phyloP scores from a whole-genome alignment of 2,113 vertebrate genomes.

The Thinocorus orbignyianus region DNA sequence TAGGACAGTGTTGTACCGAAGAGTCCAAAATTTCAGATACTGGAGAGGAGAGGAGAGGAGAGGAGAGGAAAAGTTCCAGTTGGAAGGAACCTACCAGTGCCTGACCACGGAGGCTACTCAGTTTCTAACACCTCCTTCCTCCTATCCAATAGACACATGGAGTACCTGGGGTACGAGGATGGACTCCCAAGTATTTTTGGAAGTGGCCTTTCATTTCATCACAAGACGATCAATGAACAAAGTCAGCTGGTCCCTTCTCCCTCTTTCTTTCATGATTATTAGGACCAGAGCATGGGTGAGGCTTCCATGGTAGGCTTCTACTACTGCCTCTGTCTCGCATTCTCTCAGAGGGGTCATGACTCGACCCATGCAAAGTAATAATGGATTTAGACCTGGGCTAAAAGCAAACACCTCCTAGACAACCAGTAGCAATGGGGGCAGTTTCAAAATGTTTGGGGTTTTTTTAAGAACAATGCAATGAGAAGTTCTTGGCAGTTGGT shows the following conservation, averaged over 20 bases:
- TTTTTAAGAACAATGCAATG: background rate
- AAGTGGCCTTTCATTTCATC: background rate
- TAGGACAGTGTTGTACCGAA: background rate
- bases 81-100: background rate
- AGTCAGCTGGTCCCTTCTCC: background rate
- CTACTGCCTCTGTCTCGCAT: accelerated
- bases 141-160: background rate
- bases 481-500: background rate
- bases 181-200: background rate
- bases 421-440: background rate
- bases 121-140: background rate
- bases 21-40: background rate
- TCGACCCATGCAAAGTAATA: background rate
- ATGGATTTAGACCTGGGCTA: background rate
- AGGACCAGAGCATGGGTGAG: background rate
- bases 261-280: background rate
- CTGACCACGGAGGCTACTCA: background rate
- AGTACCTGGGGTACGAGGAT: background rate
- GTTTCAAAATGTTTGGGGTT: background rate
- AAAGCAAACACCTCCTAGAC: background rate
- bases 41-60: background rate
- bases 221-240: background rate
- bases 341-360: background rate
- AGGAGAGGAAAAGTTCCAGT: background rate
- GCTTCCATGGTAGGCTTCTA: background rate